A percentile compares a stretch with the other conserved stretches of the same genome.
phyloP scores from a whole-genome alignment of 2,797 vertebrate species.

The Spondyliosoma cantharus region DNA sequence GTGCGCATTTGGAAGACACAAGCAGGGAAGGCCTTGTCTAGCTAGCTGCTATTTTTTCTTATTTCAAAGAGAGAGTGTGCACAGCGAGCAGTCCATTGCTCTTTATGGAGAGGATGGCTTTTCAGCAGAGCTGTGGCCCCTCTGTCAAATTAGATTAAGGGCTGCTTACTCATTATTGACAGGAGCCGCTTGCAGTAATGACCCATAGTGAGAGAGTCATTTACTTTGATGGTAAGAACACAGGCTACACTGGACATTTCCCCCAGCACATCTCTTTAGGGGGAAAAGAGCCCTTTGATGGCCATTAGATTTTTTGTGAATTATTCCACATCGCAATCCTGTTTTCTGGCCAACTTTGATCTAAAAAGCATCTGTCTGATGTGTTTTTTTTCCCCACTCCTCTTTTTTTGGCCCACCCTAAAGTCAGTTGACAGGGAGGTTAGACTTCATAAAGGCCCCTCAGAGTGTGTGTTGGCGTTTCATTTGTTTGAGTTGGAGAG shows the following conservation, averaged over 20 bases:
- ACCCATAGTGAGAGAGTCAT: constrained; percentile 76
- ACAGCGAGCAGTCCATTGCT: constrained; percentile 61
- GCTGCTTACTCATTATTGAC: constrained; percentile 79
- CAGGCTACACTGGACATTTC: constrained; percentile 65
- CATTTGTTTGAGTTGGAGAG: constrained; percentile 73
- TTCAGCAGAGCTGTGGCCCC: constrained; percentile 65
- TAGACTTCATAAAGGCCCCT: constrained; percentile 68
- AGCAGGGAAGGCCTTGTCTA: neutral
- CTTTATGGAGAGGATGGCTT: constrained; percentile 67
- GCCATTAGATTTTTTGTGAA: constrained; percentile 62
- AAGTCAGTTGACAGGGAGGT: constrained; percentile 70
- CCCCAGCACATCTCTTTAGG: constrained; percentile 63
- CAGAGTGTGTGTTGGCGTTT: constrained; percentile 66
- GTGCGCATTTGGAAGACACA: neutral
- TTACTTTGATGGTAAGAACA: constrained; percentile 77
- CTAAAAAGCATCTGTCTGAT: constrained; percentile 65
- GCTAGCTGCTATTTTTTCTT: constrained; percentile 1
- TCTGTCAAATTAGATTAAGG: constrained; percentile 79
- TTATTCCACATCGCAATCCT: constrained; percentile 61
- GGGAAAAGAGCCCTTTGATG: constrained; percentile 63
- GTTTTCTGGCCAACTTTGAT: constrained; percentile 66
- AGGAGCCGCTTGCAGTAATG: constrained; percentile 75
- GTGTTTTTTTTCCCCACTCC: constrained; percentile 23
- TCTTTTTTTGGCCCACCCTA: constrained; percentile 59
- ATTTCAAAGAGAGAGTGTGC: constrained; percentile 38